phyloP scores from a whole-genome alignment of 2,888 invertebrate species.

The Masnerella sp. region DNA sequence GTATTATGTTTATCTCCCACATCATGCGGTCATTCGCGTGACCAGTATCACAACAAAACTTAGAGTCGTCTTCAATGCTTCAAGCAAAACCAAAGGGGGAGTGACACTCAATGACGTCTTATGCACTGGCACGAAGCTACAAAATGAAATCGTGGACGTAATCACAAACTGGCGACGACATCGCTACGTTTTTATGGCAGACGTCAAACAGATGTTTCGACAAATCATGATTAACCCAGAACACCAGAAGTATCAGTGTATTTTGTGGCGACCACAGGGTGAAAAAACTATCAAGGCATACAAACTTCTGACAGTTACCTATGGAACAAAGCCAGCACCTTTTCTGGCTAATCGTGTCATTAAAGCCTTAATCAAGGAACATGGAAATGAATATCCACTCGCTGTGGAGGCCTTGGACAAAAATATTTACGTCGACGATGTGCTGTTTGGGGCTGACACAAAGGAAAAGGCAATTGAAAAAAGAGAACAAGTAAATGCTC shows the following conservation, averaged over 20 bases:
- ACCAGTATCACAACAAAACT: not conserved
- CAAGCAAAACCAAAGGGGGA: not conserved
- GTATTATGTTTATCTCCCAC: not conserved
- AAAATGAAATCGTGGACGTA: not conserved
- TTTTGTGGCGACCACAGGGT: not conserved
- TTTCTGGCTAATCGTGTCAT: slow-evolving; percentile 4
- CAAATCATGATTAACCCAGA: not conserved
- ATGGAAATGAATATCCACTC: not conserved
- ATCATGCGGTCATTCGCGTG: not conserved
- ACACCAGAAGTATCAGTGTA: not conserved
- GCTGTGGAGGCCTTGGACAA: not conserved
- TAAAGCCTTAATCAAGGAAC: not conserved
- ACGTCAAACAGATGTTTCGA: slow-evolving; percentile 2
- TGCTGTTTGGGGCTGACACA: not conserved
- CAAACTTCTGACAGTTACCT: not conserved
- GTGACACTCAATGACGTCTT: not conserved
- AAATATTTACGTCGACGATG: not conserved
- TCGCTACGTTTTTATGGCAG: not conserved
- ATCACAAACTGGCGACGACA: not conserved
- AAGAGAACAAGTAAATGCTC: not conserved
- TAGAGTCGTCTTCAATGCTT: slow-evolving; percentile 5
- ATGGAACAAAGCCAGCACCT: slow-evolving; percentile 7
- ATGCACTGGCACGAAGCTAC: not conserved
- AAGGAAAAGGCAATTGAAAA: not conserved
- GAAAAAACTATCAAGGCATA: not conserved